Conservation (phyloP, 2,113 vertebrate species). For the Pluvialis apricaria region DNA sequence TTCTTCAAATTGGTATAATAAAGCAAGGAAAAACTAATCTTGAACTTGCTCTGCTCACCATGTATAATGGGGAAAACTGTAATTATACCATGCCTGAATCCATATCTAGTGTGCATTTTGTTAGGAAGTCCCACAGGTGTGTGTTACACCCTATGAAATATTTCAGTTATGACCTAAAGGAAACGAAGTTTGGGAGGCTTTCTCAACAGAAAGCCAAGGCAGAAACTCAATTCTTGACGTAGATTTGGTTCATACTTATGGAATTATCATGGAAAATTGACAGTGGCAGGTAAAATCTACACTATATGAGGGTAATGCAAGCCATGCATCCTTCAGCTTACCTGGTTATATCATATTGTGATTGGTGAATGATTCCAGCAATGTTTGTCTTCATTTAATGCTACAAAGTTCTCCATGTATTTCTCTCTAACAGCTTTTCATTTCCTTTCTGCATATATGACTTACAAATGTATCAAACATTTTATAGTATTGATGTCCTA, state of each 20-base stretch:
- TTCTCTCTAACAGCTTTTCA: not conserved
- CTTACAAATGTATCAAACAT: not conserved
- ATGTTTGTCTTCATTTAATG: not conserved
- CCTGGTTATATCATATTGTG: not conserved
- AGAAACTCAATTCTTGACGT: not conserved
- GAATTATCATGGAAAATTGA: not conserved
- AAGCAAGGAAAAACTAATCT: conserved; percentile 55
- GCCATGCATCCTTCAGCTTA: not conserved
- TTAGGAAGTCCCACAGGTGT: not conserved
- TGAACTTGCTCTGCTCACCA: conserved; percentile 23
- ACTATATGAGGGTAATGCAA: not conserved
- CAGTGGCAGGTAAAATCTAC: not conserved
- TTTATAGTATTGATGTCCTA: not conserved
- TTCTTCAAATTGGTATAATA: conserved; percentile 64
- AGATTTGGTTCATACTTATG: not conserved
- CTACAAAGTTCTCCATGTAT: not conserved
- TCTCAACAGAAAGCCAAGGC: not conserved
- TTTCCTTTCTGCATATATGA: not conserved
- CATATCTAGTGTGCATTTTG: not conserved
- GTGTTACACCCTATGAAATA: conserved; percentile 1
- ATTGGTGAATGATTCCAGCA: not conserved
- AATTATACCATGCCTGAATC: conserved; percentile 52
- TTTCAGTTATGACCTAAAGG: conserved; percentile 8
- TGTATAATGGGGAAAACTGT: conserved; percentile 31
- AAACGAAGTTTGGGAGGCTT: not conserved